Evolutionary conservation across 2,113 vertebrate genomes (phyloP).

Genomic region (Anthoscopus minutus): DNA sequence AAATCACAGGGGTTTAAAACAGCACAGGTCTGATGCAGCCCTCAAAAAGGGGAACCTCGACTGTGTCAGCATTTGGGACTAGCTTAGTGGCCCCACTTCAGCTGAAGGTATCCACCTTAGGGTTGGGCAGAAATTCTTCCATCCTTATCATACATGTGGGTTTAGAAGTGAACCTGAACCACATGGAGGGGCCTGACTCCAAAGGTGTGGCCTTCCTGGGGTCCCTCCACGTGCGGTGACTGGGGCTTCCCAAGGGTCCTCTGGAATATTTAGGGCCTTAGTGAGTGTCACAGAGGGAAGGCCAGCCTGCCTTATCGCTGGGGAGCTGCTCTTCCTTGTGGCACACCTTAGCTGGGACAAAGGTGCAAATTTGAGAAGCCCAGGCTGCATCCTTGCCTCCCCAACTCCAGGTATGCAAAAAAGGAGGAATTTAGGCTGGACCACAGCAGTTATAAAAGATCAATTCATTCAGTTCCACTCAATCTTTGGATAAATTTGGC

Average conservation of each 20-base stretch:
- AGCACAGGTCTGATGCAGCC: not conserved
- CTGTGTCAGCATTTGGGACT: not conserved
- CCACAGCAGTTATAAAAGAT: not conserved
- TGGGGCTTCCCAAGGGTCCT: not conserved
- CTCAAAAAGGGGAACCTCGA: not conserved
- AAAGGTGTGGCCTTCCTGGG: not conserved
- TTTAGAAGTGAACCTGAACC: not conserved
- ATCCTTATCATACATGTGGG: not conserved
- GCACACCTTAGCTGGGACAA: accelerated
- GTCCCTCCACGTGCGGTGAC: not conserved
- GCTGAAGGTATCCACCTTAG: not conserved
- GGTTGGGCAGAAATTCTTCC: not conserved
- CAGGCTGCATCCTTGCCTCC: not conserved
- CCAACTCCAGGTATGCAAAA: not conserved
- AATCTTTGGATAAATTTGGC: not conserved
- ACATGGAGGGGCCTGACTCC: not conserved
- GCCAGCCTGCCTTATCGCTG: not conserved
- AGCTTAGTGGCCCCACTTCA: not conserved
- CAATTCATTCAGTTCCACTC: not conserved
- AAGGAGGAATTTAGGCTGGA: not conserved
- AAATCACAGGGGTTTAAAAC: not conserved
- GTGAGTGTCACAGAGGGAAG: not conserved
- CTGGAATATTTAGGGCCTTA: not conserved
- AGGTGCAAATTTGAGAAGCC: not conserved
- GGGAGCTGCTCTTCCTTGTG: not conserved